Conservation (phyloP, 2,888 invertebrate species). For the Syritta pipiens region DNA sequence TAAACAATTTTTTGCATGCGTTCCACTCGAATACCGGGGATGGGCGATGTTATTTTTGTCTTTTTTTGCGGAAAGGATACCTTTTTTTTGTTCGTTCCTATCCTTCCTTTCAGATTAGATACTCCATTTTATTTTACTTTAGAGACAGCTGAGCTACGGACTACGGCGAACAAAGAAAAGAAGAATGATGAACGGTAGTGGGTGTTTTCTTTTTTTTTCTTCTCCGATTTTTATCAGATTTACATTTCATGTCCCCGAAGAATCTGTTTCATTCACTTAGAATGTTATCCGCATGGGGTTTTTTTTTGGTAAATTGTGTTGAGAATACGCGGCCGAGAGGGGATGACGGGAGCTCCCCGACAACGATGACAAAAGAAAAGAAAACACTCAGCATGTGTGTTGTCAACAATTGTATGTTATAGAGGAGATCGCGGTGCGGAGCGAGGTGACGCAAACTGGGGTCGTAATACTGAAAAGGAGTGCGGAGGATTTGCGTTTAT, state of each 20-base stretch:
- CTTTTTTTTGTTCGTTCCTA: conserved; percentile 7
- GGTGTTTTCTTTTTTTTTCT: conserved; percentile 28
- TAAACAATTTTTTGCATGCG: conserved; percentile 8
- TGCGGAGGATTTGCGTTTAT: conserved; percentile 47
- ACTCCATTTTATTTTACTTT: conserved; percentile 51
- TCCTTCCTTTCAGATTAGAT: conserved; percentile 41
- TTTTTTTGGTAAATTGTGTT: conserved; percentile 14
- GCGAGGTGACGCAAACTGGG: neutral
- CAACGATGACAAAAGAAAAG: conserved; percentile 4
- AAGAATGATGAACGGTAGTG: conserved; percentile 41
- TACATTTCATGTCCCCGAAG: conserved; percentile 62
- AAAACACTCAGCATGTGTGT: conserved; percentile 36
- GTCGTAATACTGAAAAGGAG: conserved; percentile 3
- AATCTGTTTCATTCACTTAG: conserved; percentile 68
- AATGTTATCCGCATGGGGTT: conserved; percentile 56
- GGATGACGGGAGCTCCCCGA: neutral
- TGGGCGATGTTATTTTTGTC: neutral
- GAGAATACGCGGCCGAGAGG: conserved; percentile 4
- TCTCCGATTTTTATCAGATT: conserved; percentile 55
- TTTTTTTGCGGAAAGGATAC: conserved; percentile 12
- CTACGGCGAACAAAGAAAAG: conserved; percentile 21
- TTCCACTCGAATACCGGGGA: neutral
- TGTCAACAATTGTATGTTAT: conserved; percentile 53
- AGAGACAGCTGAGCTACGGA: conserved; percentile 22
- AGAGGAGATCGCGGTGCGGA: neutral